Evolutionary conservation across 1,140 invertebrate species (phyloP), one percentile per base, ranked within the genome.

Genomic region (Papilio dardanus): DNA sequence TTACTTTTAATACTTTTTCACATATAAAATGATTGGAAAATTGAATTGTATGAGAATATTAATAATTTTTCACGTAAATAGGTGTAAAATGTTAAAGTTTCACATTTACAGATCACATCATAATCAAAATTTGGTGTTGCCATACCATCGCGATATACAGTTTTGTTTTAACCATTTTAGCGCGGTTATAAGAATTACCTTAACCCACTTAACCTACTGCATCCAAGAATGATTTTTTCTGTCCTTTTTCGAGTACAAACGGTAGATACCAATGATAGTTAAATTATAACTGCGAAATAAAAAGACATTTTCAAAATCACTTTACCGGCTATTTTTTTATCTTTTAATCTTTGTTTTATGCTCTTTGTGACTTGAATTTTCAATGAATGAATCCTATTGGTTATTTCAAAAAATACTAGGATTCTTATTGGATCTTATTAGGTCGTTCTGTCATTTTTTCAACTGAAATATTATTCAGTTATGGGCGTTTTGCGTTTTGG

Each of bases 401-500:
- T 28, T 62, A 62, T 28, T 62, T 62, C 6, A 30, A 30, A n/a
- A 62, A 28, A 42, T 12, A 12, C 7, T 10, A n/a, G 1, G 19
- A 24, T 42, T 69, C 37, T 40, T 40, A 69, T 69, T 69, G 67
- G 67, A 21, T 24, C 33, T 69, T 16, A 69, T 21, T 69, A 3
- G 7, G 12, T 14, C 10, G 37, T 16, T 31, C 10, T 69, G 37
- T 69, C 67, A 14, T 19, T 28, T 67, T n/a, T 42, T 69, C 37
- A 69, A 62, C 54, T 69, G 35, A 69, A 37, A 37, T 50, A 24
- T 71, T 30, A 46, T 71, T 46, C 28, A 28, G 40, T 50, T 58
- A 84, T 83, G 86, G 89, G 89, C 91, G 89, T 91, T 91, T 85
- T 83, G 86, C 88, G 89, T 92, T 88, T 91, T 91, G 91, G 86